These are phyloP conservation scores for Drosophila prostipennis DNA, from an alignment of 2,888 invertebrate species.

Conservation along the genomic window DNA sequence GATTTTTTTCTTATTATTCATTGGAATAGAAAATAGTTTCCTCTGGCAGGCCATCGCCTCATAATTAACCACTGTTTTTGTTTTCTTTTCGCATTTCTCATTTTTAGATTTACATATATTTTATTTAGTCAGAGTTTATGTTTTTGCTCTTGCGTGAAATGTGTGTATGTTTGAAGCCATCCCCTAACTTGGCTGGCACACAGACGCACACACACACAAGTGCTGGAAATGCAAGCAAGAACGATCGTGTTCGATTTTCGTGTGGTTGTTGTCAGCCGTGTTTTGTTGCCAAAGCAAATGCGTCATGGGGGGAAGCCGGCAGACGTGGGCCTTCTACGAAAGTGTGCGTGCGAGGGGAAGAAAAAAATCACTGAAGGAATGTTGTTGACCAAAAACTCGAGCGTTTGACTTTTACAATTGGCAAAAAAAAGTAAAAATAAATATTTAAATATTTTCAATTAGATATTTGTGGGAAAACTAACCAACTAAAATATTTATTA, in stretches of 20 bases:
- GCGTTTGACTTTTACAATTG: slow-evolving; percentile 4
- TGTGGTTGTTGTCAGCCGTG: slow-evolving; percentile 26
- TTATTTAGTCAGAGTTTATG: slow-evolving; percentile 1
- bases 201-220: background rate
- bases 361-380: slow-evolving; percentile 3
- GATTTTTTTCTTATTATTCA: background rate
- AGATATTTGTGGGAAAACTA: background rate
- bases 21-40: background rate
- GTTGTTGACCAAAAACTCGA: background rate
- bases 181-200: slow-evolving; percentile 5
- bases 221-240: slow-evolving; percentile 35
- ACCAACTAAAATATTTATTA: background rate
- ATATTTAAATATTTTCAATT: background rate
- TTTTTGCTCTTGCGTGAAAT: background rate
- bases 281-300: background rate
- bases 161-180: background rate
- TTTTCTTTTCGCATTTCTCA: slow-evolving; percentile 14
- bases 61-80: slow-evolving; percentile 8
- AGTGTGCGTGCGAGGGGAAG: slow-evolving; percentile 7
- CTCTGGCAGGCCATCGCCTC: background rate
- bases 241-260: slow-evolving; percentile 50
- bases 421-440: background rate
- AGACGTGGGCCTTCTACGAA: slow-evolving; percentile 2
- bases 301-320: slow-evolving; percentile 21
- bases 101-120: slow-evolving; percentile 14